Evolutionary conservation across 2,797 vertebrate species (phyloP), one percentile per base, ranked within the genome.

Genomic region (Alcedo atthis): DNA sequence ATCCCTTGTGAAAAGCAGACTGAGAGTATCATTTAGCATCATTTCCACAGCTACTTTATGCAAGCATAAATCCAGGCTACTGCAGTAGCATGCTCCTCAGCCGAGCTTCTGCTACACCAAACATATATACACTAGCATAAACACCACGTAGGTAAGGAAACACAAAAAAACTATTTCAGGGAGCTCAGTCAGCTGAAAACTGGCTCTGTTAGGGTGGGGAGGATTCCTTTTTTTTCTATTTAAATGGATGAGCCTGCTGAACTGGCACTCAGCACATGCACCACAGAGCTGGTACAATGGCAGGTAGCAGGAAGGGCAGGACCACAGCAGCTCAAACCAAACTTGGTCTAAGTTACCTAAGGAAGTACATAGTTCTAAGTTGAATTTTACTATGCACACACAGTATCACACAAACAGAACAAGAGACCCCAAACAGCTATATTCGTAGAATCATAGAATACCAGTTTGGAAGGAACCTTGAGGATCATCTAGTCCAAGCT

Each of bases 181-280:
- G 30, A 86, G 33, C 63, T 48, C 84, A 42, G 73, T 4, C 25
- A 67, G 57, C 15, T 85, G 63, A 81, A 67, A 79, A 93, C 8
- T 20, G 21, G 22, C 71, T 54, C 57, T 54, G 22, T 55, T 63
- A 28, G 14, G 14, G 10, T 8, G 28, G 5, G 9, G 5, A 37
- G 18, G 6, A 40, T 43, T 33, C n/a, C 42, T 37, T 80, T 58
- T 6, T 6, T 43, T 33, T 28, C 42, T 37, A 76, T 58, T 6
- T 6, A 49, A 83, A 63, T 3, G 7, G n/a, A 53, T 57, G 40
- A n/a, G 46, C 28, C 30, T 35, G 32, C 25, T 54, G 35, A 49
- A 45, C 37, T 45, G 59, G 24, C 37, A 37, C 54, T 45, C 66
- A 49, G 54, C 9, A 12, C 0, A 0, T 4, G 2, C 5, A 2